A percentile compares a stretch with the other conserved stretches of the same genome.
Conservation (phyloP, 2,113 vertebrate species). For the Empidonax alnorum region DNA sequence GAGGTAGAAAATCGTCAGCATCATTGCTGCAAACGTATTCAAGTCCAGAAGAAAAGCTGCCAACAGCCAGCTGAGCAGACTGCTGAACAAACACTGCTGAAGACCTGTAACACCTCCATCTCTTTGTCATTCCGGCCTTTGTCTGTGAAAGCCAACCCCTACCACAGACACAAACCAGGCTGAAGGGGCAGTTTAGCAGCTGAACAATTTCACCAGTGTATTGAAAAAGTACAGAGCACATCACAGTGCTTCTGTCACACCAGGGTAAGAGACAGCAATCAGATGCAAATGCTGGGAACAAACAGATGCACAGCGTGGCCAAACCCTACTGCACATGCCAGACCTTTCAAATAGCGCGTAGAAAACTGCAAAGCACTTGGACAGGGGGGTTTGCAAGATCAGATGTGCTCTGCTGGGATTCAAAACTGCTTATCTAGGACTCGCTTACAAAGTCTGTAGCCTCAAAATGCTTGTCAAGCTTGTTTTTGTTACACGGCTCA, state of each 20-base stretch:
- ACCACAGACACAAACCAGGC: not conserved
- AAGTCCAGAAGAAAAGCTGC: constrained; percentile 32
- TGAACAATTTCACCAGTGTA: not conserved
- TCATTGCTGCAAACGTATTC: constrained; percentile 39
- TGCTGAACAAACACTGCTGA: not conserved
- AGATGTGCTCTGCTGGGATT: not conserved
- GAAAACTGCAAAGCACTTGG: not conserved
- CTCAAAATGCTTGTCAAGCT: constrained; percentile 34
- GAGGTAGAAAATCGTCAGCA: constrained; percentile 2
- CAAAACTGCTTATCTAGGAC: constrained; percentile 7
- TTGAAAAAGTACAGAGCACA: not conserved
- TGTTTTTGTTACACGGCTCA: constrained; percentile 11
- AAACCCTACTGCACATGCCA: not conserved
- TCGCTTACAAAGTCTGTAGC: not conserved
- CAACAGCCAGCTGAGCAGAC: constrained; percentile 20
- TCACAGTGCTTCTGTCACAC: not conserved
- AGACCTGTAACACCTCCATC: not conserved
- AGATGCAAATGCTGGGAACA: not conserved
- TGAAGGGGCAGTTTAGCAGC: not conserved
- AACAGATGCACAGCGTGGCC: not conserved
- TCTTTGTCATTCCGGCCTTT: not conserved
- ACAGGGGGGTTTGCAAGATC: not conserved
- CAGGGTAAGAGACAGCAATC: not conserved
- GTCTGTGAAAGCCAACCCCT: not conserved
- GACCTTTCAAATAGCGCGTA: not conserved